phyloP scores from a whole-genome alignment of 2,888 invertebrate genomes.

The Polydrusus pterygomalis region DNA sequence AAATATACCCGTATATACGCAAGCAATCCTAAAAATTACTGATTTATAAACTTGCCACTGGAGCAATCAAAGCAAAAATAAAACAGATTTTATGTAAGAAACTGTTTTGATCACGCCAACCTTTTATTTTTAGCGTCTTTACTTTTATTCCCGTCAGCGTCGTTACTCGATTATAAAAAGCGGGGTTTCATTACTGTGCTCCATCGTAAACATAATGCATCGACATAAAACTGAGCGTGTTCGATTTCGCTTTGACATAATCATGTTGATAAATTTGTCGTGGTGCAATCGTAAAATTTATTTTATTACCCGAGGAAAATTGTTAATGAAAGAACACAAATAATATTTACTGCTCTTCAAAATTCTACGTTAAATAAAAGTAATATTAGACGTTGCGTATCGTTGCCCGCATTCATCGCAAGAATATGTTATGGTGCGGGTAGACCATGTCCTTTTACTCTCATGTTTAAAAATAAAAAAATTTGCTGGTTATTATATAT shows the following conservation, averaged over 20 bases:
- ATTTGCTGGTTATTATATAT: too few relatives aligned
- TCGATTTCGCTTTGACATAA: slow-evolving; percentile 51
- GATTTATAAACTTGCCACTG: too few relatives aligned
- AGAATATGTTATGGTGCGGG: not conserved
- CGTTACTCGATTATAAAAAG: slow-evolving; percentile 43
- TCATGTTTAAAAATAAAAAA: not conserved
- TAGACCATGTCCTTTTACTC: not conserved
- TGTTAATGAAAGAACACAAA: slow-evolving; percentile 22
- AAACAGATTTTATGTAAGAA: slow-evolving; percentile 58
- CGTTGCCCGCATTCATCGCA: not conserved
- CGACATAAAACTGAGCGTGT: slow-evolving; percentile 47
- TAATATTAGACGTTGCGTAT: slow-evolving; percentile 9
- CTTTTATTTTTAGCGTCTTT: slow-evolving; percentile 47
- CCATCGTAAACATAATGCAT: slow-evolving; percentile 49
- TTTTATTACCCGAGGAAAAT: slow-evolving; percentile 37
- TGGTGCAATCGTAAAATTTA: slow-evolving; percentile 42
- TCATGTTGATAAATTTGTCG: slow-evolving; percentile 53
- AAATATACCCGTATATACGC: too few relatives aligned
- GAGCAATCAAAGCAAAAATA: slow-evolving; percentile 37
- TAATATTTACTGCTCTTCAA: slow-evolving; percentile 11
- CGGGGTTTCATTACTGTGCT: slow-evolving; percentile 37
- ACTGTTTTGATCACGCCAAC: slow-evolving; percentile 60
- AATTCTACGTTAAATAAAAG: not conserved
- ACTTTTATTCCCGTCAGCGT: slow-evolving; percentile 40
- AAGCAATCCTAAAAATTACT: too few relatives aligned